A percentile compares a stretch with the other conserved stretches of the same genome.
Evolutionary conservation across 2,888 invertebrate genomes (phyloP).

Genomic region (Spodoptera picta): DNA sequence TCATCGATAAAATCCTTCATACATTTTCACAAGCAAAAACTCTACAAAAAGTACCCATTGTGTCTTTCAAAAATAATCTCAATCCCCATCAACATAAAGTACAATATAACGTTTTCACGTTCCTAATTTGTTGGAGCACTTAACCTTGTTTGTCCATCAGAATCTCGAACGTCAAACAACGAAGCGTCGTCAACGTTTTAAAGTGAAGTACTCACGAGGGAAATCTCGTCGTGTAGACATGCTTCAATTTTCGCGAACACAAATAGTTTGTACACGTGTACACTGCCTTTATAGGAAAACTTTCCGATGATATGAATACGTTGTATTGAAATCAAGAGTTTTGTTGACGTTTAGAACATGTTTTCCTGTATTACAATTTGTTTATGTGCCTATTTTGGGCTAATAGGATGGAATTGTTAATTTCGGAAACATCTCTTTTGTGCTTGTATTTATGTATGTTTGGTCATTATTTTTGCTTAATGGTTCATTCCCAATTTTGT

Average conservation of each 20-base stretch:
- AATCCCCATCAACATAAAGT: conserved; percentile 40
- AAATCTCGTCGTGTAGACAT: conserved; percentile 50
- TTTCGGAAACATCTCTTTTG: too few relatives aligned
- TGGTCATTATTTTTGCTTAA: too few relatives aligned
- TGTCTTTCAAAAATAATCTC: conserved; percentile 29
- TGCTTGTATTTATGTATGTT: too few relatives aligned
- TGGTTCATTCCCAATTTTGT: too few relatives aligned
- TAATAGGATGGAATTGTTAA: too few relatives aligned
- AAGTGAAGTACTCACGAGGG: conserved; percentile 54
- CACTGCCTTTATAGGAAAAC: conserved; percentile 28
- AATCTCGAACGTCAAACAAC: conserved; percentile 55
- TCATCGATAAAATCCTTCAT: too few relatives aligned
- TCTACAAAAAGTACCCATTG: neutral
- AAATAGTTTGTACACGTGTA: conserved; percentile 51
- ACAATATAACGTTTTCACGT: conserved; percentile 34
- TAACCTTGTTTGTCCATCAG: conserved; percentile 51
- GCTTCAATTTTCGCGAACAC: conserved; percentile 48
- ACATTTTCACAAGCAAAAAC: neutral
- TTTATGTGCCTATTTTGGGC: too few relatives aligned
- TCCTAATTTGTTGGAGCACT: conserved; percentile 51
- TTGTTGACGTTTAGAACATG: too few relatives aligned
- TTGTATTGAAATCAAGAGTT: conserved; percentile 4
- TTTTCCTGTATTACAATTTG: too few relatives aligned
- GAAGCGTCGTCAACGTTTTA: conserved; percentile 53
- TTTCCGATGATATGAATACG: conserved; percentile 20